Evolutionary conservation across 2,888 invertebrate genomes (phyloP), one percentile per base, ranked within the genome.

Genomic region (Ichneumoninae sp.): DNA sequence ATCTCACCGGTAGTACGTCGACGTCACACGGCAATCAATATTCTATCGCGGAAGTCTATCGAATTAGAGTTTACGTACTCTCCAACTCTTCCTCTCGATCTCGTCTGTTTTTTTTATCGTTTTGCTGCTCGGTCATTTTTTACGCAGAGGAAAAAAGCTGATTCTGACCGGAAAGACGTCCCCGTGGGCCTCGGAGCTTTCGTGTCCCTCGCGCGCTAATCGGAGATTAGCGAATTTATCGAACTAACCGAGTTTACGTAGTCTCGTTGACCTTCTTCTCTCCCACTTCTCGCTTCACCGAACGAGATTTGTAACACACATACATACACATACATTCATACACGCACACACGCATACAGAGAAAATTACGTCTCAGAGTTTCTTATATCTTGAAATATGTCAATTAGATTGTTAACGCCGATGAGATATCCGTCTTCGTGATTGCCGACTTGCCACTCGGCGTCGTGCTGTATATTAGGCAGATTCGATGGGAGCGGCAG

Each of bases 401-500:
- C 96, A 89, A 98, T 97, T 87, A 99, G 95, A 94, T 98, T 98
- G 92, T 98, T 97, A 72, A 99, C 95, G 84, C 99, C 99, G 87
- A 97, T 97, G 88, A 98, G 95, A 94, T 98, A 99, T 85, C 99
- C 99, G 92, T 99, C 99, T 94, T 99, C 99, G 92, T 98, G 98
- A 94, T 98, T 99, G 60, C 98, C 98, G 83, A 98, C 98, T 91
- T 96, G 96, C 99, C 99, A 99, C 75, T 96, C 96, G 30, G 96
- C 95, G 85, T 96, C 96, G 94, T 99, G 99, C 90, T 96, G 96
- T 82, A 98, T 97, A 54, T 93, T 94, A 3, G 88, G 83, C 84
- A 97, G 94, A 85, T 96, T 95, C 0, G 96, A 95, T 0, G 98
- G 97, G 52, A 99, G 95, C 16, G 96, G 96, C 66, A 98, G 95